Evolutionary conservation across 2,113 vertebrate genomes (phyloP).

Genomic region (Peromyscus maniculatus): DNA sequence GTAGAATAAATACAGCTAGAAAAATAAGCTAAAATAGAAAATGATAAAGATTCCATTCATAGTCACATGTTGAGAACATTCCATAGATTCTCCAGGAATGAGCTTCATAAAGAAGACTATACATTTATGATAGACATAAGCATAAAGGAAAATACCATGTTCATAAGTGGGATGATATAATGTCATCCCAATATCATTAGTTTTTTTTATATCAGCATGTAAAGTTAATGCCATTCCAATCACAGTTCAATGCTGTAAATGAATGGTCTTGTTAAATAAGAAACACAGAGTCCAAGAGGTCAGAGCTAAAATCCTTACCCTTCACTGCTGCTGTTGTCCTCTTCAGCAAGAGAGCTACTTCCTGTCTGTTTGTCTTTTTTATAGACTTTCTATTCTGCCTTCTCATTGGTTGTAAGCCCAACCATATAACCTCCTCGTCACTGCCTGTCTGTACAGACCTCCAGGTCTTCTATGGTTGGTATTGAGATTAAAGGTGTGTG

Average conservation of each 20-base stretch:
- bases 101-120: slow-evolving; percentile 63
- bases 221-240: slow-evolving; percentile 5
- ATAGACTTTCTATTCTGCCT: too few species aligned
- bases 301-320: too few species aligned
- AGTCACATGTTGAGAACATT: not conserved
- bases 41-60: slow-evolving; percentile 45
- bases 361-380: too few species aligned
- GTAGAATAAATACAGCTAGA: slow-evolving; percentile 39
- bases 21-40: slow-evolving; percentile 55
- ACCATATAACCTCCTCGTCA: too few species aligned
- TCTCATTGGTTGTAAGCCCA: too few species aligned
- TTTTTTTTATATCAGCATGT: slow-evolving; percentile 56
- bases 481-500: too few species aligned
- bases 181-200: slow-evolving; percentile 38
- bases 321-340: too few species aligned
- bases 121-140: slow-evolving; percentile 67
- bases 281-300: too few species aligned
- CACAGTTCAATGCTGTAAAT: not conserved
- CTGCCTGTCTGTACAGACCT: too few species aligned
- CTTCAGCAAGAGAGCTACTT: too few species aligned
- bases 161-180: slow-evolving; percentile 40
- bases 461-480: too few species aligned
- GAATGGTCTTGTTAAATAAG: too few species aligned
- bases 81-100: slow-evolving; percentile 50
- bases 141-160: slow-evolving; percentile 3